Evolutionary conservation across 1,140 invertebrate genomes (phyloP), one percentile per base, ranked within the genome.

Genomic region (Leptopilina clavipes): DNA sequence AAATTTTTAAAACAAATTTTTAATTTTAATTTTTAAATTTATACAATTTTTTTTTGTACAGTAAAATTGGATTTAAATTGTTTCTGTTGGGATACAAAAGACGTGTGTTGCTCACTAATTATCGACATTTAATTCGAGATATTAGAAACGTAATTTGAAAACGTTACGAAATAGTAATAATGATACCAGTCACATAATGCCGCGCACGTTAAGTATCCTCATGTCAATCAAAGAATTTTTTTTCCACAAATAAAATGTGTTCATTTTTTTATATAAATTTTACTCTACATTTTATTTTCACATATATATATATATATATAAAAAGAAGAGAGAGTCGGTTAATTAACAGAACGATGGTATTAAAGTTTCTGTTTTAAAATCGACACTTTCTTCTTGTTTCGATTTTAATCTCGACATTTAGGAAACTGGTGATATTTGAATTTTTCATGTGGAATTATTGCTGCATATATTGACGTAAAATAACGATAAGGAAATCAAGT

Each of bases 361-460:
- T 14, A 12, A 25, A 56, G 11, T 18, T 31, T 18, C 6, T 48
- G 6, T 17, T 17, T 40, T 17, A 7, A 17, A 52, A n/a, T 8
- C 48, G 14, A 52, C 1, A 52, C n/a, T 17, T 52, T 52, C 19
- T 5, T 31, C 19, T 31, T n/a, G 37, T 65, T n/a, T 37, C 11
- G 59, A 65, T 31, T 65, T n/a, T 3, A 65, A 65, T 65, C 56
- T 65, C 56, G 59, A 25, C 56, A 31, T 65, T 65, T 31, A 65
- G 22, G 56, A 65, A 65, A 25, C 56, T 65, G 56, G 22, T 25
- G 59, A 65, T 22, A 37, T 65, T 65, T 65, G 14, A 31, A 31
- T 65, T 65, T 65, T 37, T 65, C 9, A 31, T 22, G 25, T 11
- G 22, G 3, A n/a, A 31, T 65, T 7, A 65, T 37, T 65, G 14